A percentile compares a stretch with the other conserved stretches of the same genome.
These are phyloP conservation scores for Cacatua alba DNA, from an alignment of 2,113 vertebrate genomes.

Conservation along the genomic window DNA sequence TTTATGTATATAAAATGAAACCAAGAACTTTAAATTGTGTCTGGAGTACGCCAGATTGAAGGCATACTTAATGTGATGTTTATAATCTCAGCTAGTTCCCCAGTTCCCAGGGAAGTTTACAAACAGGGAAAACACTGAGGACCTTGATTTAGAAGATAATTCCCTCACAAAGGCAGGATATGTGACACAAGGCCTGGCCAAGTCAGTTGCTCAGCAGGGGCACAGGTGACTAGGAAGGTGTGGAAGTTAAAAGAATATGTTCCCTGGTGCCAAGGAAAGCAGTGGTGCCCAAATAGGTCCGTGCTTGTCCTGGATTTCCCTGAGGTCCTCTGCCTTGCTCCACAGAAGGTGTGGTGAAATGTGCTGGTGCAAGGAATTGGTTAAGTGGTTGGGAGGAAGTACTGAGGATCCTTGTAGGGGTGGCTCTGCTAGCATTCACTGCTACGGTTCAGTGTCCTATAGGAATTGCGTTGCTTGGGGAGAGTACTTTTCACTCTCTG, in stretches of 20 bases:
- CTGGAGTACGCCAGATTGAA: not conserved
- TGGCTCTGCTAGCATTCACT: not conserved
- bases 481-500: not conserved
- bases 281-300: not conserved
- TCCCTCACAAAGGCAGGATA: not conserved
- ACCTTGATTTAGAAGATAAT: not conserved
- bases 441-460: not conserved
- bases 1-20: not conserved
- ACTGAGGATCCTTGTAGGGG: fast-evolving
- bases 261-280: not conserved
- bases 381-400: not conserved
- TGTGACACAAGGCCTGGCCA: not conserved
- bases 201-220: not conserved
- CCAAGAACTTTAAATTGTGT: not conserved
- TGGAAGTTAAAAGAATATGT: not conserved
- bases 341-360: not conserved
- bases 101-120: not conserved
- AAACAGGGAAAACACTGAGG: not conserved
- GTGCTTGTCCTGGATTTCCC: not conserved
- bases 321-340: not conserved
- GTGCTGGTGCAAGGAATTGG: not conserved
- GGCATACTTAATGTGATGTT: not conserved
- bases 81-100: not conserved
- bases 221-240: not conserved
- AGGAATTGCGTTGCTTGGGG: not conserved